These are phyloP conservation scores for Trichonephila inaurata DNA, from an alignment of 1,140 invertebrate species.

Conservation along the genomic window DNA sequence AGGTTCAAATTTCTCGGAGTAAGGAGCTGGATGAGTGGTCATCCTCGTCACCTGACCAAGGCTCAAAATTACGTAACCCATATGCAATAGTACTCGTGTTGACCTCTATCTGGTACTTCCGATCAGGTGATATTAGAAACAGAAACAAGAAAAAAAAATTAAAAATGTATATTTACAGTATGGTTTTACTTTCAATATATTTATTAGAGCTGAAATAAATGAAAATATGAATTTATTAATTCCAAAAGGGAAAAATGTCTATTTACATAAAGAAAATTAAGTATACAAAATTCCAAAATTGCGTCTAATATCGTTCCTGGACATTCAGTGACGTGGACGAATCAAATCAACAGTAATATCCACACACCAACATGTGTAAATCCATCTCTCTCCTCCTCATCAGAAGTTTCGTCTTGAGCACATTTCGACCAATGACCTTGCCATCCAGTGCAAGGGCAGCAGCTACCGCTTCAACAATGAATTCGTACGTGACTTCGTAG, in stretches of 20 bases:
- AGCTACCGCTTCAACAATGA: constrained; percentile 5
- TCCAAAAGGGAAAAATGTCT: not conserved
- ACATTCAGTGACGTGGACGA: not conserved
- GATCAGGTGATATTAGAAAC: too few species aligned
- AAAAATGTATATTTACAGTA: too few species aligned
- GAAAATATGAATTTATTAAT: not conserved
- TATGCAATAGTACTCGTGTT: too few species aligned
- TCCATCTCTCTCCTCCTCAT: not conserved
- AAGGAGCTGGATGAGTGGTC: too few species aligned
- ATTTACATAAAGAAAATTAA: not conserved
- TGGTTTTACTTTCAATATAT: not conserved
- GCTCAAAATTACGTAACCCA: too few species aligned
- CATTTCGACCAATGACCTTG: not conserved
- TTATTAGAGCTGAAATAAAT: not conserved
- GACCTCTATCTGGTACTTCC: too few species aligned
- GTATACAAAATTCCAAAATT: not conserved
- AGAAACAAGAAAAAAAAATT: too few species aligned
- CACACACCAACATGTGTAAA: not conserved
- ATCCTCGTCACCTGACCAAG: too few species aligned
- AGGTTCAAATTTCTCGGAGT: too few species aligned
- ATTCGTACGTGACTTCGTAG: not conserved
- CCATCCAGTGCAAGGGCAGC: constrained; percentile 17
- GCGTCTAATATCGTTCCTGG: not conserved
- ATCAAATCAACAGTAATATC: not conserved
- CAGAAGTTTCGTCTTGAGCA: not conserved